Evolutionary conservation across 1,140 invertebrate genomes (phyloP).

Genomic region (Dreissena polymorpha): DNA sequence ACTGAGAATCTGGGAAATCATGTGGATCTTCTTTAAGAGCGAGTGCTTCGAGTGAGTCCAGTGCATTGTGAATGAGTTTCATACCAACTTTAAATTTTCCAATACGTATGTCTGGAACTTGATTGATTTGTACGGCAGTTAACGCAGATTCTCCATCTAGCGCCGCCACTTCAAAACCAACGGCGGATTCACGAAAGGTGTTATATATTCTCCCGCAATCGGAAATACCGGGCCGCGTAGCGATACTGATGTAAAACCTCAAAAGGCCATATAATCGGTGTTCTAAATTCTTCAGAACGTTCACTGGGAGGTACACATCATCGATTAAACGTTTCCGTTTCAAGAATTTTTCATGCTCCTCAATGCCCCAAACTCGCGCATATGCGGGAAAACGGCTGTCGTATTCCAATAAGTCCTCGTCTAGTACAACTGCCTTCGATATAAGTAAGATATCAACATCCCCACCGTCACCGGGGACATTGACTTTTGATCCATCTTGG

Average conservation of each 20-base stretch:
- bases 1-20: no score
- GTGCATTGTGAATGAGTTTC: no score
- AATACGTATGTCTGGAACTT: no score
- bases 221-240: not conserved
- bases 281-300: not conserved
- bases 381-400: not conserved
- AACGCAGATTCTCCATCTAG: no score
- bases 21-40: no score
- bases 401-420: not conserved
- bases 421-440: not conserved
- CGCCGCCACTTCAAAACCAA: no score
- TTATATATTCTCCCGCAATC: not conserved
- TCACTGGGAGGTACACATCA: not conserved
- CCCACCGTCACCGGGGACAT: not conserved
- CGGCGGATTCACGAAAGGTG: no score
- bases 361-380: not conserved
- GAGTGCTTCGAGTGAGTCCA: no score
- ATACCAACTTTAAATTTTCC: no score
- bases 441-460: conserved; percentile 5
- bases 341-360: conserved; percentile 2
- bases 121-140: no score
- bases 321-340: not conserved
- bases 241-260: not conserved
- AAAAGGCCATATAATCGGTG: not conserved
- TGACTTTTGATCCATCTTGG: conserved; percentile 16